phyloP scores from a whole-genome alignment of 2,113 vertebrate genomes.

The Girardinichthys multiradiatus region DNA sequence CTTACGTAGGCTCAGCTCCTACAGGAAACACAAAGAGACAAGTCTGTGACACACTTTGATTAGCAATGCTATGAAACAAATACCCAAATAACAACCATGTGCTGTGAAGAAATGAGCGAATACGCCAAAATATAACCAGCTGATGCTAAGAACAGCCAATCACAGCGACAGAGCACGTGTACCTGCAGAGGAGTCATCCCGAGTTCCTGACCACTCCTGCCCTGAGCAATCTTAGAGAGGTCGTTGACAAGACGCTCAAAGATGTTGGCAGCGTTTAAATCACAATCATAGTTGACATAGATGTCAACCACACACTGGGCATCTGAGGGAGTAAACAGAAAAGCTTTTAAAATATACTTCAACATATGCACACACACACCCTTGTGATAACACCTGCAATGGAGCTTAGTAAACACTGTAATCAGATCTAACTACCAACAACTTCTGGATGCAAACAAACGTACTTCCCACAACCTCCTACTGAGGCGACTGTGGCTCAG shows the following conservation, averaged over 20 bases:
- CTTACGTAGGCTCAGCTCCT: slow-evolving; percentile 97
- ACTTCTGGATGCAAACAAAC: no score
- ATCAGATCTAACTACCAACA: no score
- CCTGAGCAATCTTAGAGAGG: slow-evolving; percentile 97
- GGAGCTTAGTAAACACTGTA: no score
- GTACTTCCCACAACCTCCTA: no score
- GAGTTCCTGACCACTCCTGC: slow-evolving; percentile 94
- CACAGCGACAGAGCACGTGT: slow-evolving; percentile 1
- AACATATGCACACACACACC: no score
- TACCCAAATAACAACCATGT: background rate
- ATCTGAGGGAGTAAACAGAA: slow-evolving; percentile 75
- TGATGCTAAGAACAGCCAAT: background rate
- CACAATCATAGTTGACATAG: slow-evolving; percentile 98
- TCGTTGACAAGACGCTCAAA: slow-evolving; percentile 97
- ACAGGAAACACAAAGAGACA: slow-evolving; percentile 4
- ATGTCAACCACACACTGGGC: slow-evolving; percentile 99
- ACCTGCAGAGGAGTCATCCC: slow-evolving; percentile 97
- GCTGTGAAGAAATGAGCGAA: background rate
- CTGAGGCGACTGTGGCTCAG: no score
- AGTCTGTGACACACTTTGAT: background rate
- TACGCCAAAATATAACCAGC: background rate
- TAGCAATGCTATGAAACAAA: background rate
- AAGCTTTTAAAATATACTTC: background rate
- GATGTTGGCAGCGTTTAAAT: slow-evolving; percentile 97
- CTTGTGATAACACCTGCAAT: background rate